A percentile compares a stretch with the other conserved stretches of the same genome.
Evolutionary conservation across 2,888 invertebrate genomes (phyloP).

Genomic region (Lasioglossum zephyrum): DNA sequence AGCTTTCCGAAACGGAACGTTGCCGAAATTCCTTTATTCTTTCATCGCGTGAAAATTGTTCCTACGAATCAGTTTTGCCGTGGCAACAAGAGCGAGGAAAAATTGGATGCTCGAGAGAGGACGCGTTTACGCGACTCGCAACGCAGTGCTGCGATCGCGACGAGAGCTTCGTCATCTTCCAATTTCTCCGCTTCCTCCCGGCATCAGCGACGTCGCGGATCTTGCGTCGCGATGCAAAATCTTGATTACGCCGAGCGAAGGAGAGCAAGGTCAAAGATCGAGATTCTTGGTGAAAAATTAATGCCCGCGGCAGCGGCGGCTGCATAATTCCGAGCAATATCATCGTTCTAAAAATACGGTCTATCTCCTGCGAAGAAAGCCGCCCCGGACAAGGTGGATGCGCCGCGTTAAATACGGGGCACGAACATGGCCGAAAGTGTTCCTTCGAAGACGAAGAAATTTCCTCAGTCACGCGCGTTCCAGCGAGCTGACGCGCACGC

Average conservation of each 20-base stretch:
- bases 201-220: not conserved
- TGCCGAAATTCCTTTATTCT: too few relatives aligned
- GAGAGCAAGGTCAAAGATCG: constrained; percentile 50
- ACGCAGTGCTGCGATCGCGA: not conserved
- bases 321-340: constrained; percentile 54
- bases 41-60: not conserved
- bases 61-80: too few relatives aligned
- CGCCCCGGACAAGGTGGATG: constrained; percentile 18
- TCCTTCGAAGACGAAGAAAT: constrained; percentile 52
- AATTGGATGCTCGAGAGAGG: not conserved
- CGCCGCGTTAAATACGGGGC: constrained; percentile 21
- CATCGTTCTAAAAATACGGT: constrained; percentile 34
- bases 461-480: constrained; percentile 64
- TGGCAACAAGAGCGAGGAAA: too few relatives aligned
- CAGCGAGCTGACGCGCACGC: constrained; percentile 67
- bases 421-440: not conserved
- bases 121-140: not conserved
- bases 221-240: constrained; percentile 22
- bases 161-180: constrained; percentile 7
- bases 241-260: constrained; percentile 37
- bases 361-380: constrained; percentile 6
- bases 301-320: constrained; percentile 29
- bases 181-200: constrained; percentile 10
- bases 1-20: too few relatives aligned
- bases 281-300: constrained; percentile 42